These are phyloP conservation scores for Neuroterus valhalla DNA, from an alignment of 1,140 invertebrate genomes.

Conservation along the genomic window DNA sequence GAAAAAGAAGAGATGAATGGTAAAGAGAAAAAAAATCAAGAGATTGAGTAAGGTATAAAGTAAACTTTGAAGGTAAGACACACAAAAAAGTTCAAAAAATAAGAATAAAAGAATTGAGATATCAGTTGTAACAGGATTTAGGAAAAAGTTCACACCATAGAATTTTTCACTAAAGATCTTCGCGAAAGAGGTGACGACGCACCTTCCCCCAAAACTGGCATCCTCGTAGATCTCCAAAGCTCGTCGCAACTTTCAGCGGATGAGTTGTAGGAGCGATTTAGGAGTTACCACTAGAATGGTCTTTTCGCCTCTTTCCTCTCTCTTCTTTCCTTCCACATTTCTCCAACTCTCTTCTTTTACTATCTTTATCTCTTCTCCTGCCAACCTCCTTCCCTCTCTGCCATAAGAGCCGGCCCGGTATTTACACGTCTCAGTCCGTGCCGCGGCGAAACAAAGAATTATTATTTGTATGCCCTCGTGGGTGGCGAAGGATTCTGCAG, in stretches of 20 bases:
- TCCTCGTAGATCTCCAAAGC: conserved; percentile 68
- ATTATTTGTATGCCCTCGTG: conserved; percentile 71
- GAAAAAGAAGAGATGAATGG: no score
- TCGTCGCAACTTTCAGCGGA: conserved; percentile 71
- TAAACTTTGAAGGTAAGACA: no score
- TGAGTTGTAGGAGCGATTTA: conserved; percentile 74
- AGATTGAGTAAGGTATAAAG: no score
- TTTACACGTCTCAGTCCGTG: conserved; percentile 69
- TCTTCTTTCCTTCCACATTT: conserved; percentile 46
- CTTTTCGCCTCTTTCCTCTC: conserved; percentile 55
- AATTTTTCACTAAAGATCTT: conserved; percentile 37
- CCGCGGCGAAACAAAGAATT: conserved; percentile 72
- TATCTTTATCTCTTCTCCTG: conserved; percentile 28
- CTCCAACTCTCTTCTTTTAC: conserved; percentile 35
- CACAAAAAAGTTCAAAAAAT: no score
- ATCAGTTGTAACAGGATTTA: conserved; percentile 41
- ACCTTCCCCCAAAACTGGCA: conserved; percentile 48
- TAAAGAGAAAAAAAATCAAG: no score
- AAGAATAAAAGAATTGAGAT: conserved; percentile 50
- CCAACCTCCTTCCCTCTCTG: conserved; percentile 44
- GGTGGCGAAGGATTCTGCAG: conserved; percentile 70
- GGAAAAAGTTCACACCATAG: conserved; percentile 48
- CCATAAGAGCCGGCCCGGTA: conserved; percentile 60
- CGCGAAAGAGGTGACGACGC: conserved; percentile 5
- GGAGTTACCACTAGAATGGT: conserved; percentile 67